phyloP scores from a whole-genome alignment of 2,113 vertebrate species.

The Cavia aperea region DNA sequence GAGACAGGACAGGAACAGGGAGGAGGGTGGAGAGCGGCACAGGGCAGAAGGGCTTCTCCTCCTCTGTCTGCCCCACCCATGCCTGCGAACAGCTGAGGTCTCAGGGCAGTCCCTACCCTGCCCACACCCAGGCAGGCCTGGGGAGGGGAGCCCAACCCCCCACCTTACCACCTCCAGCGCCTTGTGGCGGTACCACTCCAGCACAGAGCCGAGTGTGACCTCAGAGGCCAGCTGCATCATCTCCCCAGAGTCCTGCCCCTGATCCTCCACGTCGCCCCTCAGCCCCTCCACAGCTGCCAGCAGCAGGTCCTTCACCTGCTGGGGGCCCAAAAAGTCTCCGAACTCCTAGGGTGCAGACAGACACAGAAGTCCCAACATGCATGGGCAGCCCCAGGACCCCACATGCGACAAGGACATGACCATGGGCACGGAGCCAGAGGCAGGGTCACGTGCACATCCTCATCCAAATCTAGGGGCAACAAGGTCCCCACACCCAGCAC shows the following conservation, averaged over 20 bases:
- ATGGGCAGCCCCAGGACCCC: neutral
- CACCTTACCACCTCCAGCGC: slow-evolving; percentile 63
- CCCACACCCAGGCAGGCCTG: neutral
- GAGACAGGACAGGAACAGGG: neutral
- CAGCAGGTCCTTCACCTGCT: slow-evolving; percentile 68
- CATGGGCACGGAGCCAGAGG: neutral
- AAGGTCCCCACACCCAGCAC: neutral
- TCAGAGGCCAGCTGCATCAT: slow-evolving; percentile 58
- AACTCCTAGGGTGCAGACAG: slow-evolving; percentile 63
- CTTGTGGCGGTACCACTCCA: slow-evolving; percentile 66
- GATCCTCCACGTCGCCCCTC: slow-evolving; percentile 28
- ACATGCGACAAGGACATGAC: rapidly evolving
- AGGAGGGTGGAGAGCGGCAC: rapidly evolving
- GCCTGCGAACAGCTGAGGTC: neutral
- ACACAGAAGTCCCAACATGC: neutral
- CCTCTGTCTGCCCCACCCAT: neutral
- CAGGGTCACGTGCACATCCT: rapidly evolving
- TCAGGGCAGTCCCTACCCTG: neutral
- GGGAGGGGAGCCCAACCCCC: neutral
- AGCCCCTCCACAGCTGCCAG: slow-evolving; percentile 65
- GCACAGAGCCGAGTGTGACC: slow-evolving; percentile 59
- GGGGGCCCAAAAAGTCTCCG: slow-evolving; percentile 66
- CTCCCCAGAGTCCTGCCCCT: slow-evolving; percentile 4
- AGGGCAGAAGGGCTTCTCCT: neutral
- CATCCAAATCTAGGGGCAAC: too few relatives aligned